These are phyloP conservation scores for Eustalomyia histrio DNA, from an alignment of 2,888 invertebrate species.

Conservation along the genomic window DNA sequence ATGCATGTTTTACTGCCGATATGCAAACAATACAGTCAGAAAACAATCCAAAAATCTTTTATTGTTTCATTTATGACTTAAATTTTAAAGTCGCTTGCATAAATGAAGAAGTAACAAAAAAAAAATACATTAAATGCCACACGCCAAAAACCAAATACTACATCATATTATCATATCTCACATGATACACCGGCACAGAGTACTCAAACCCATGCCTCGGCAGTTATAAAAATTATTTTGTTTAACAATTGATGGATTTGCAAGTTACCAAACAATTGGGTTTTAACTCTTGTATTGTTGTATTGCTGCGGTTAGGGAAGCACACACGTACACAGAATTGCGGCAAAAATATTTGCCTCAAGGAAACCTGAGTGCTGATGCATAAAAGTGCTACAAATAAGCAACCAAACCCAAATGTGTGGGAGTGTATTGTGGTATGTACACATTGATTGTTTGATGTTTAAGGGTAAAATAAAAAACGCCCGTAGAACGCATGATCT, in stretches of 20 bases:
- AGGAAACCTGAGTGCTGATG: slow-evolving; percentile 58
- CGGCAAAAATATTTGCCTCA: slow-evolving; percentile 37
- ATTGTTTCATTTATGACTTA: slow-evolving; percentile 64
- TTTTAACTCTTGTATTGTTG: slow-evolving; percentile 5
- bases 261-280: slow-evolving; percentile 23
- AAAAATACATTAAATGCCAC: slow-evolving; percentile 51
- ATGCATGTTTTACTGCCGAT: slow-evolving; percentile 20
- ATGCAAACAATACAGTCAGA: slow-evolving; percentile 25
- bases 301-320: slow-evolving; percentile 12
- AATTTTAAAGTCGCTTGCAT: slow-evolving; percentile 47
- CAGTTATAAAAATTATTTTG: slow-evolving; percentile 28
- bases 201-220: neutral
- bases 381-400: slow-evolving; percentile 56
- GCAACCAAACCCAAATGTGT: slow-evolving; percentile 4
- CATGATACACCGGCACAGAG: neutral
- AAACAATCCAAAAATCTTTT: slow-evolving; percentile 61
- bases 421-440: slow-evolving; percentile 35
- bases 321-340: neutral
- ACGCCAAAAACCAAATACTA: slow-evolving; percentile 43
- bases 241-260: slow-evolving; percentile 41
- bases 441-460: slow-evolving; percentile 12
- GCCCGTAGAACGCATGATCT: slow-evolving; percentile 45
- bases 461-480: slow-evolving; percentile 24
- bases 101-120: slow-evolving; percentile 19
- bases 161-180: slow-evolving; percentile 30